Evolutionary conservation across 2,113 vertebrate genomes (phyloP).

Genomic region (Rhombomys opimus): DNA sequence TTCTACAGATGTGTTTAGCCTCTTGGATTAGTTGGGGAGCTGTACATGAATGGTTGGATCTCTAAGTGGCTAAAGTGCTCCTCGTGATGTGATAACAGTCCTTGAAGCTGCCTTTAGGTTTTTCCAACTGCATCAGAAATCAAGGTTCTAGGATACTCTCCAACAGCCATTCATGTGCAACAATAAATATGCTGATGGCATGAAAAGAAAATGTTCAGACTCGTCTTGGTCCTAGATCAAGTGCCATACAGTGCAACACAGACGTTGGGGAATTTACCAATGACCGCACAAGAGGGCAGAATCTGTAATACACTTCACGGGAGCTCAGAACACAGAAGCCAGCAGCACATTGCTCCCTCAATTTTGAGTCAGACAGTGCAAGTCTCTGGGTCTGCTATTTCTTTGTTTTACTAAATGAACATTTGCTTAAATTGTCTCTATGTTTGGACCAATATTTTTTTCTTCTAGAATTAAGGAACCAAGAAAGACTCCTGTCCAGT

Average conservation of each 20-base stretch:
- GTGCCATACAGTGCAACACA: neutral
- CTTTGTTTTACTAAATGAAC: neutral
- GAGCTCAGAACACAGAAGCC: neutral
- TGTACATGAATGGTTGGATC: neutral
- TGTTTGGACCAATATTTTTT: neutral
- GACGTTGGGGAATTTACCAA: neutral
- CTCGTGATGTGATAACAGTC: neutral
- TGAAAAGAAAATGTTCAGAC: neutral
- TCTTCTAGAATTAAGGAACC: neutral
- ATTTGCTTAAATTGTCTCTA: neutral
- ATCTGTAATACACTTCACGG: neutral
- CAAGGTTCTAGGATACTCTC: neutral
- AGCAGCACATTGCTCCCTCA: neutral
- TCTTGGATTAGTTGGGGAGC: too few relatives aligned
- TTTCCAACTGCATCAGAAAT: neutral
- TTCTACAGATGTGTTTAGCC: neutral
- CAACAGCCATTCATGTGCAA: neutral
- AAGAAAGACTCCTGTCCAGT: neutral
- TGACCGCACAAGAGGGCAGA: neutral
- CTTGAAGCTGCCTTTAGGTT: neutral
- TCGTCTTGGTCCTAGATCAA: neutral
- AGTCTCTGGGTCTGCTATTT: neutral
- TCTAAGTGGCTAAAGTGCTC: neutral
- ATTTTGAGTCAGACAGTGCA: neutral
- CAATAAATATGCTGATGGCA: neutral